Evolutionary conservation across 2,888 invertebrate genomes (phyloP).

Genomic region (Carpatolechia fugitivella): DNA sequence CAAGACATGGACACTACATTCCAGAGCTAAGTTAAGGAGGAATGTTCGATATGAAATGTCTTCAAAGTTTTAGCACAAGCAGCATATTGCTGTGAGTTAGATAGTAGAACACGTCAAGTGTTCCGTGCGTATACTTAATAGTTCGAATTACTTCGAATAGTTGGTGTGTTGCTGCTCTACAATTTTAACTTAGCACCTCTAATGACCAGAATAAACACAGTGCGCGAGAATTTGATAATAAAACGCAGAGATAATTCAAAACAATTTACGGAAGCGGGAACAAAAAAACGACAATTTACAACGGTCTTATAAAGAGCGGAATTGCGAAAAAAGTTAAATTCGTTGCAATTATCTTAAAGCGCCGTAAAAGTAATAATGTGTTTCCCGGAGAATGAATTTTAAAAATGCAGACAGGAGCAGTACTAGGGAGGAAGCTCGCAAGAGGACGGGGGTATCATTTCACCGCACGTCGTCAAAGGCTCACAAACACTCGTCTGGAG

Average conservation of each 20-base stretch:
- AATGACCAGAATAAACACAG: not conserved
- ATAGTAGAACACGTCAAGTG: not conserved
- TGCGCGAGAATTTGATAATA: not conserved
- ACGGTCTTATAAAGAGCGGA: constrained; percentile 7
- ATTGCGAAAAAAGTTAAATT: constrained; percentile 27
- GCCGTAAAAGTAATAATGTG: constrained; percentile 41
- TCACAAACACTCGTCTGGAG: constrained; percentile 33
- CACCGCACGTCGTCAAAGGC: constrained; percentile 43
- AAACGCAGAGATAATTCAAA: constrained; percentile 12
- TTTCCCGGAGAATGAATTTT: constrained; percentile 40
- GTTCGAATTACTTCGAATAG: not conserved
- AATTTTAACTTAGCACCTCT: not conserved
- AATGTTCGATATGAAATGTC: constrained; percentile 43
- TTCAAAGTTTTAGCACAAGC: not conserved
- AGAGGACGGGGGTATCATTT: constrained; percentile 42
- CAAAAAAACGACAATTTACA: constrained; percentile 14
- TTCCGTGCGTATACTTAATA: not conserved
- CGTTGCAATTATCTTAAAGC: constrained; percentile 35
- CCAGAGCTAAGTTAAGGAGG: constrained; percentile 40
- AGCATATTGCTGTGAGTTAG: not conserved
- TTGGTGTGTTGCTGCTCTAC: not conserved
- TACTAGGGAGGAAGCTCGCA: constrained; percentile 34
- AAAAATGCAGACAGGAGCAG: constrained; percentile 39
- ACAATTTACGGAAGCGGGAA: constrained; percentile 14
- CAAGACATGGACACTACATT: constrained; percentile 35